A percentile compares a stretch with the other conserved stretches of the same genome.
Conservation (phyloP, 2,888 invertebrate species). For the Rambutsinella grinnellia region DNA sequence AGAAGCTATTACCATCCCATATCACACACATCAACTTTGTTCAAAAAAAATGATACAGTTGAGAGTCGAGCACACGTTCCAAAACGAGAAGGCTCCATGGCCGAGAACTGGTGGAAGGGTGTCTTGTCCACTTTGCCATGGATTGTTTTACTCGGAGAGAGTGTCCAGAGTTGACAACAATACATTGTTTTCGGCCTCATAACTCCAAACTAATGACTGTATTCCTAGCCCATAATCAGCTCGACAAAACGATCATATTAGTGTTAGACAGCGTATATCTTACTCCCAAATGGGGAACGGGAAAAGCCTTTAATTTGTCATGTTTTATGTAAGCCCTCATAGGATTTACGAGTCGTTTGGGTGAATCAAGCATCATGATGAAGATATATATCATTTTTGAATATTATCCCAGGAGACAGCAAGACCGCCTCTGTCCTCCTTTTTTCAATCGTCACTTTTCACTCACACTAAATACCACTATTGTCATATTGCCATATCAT, state of each 20-base stretch:
- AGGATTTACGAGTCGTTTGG: neutral
- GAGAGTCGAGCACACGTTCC: conserved; percentile 35
- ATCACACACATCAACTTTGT: neutral
- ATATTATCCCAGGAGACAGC: conserved; percentile 36
- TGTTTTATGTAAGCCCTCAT: conserved; percentile 15
- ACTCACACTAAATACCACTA: neutral
- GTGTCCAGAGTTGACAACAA: too few species aligned
- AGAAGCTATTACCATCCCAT: too few species aligned
- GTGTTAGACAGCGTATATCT: neutral
- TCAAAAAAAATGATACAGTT: too few species aligned
- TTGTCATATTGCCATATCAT: neutral
- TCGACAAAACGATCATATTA: neutral
- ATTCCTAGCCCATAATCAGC: neutral
- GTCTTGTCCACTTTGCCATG: too few species aligned
- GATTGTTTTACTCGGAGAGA: too few species aligned
- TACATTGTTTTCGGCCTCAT: conserved; percentile 50
- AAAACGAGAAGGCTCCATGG: conserved; percentile 27
- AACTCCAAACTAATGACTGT: neutral
- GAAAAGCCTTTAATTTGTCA: conserved; percentile 46
- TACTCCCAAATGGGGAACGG: conserved; percentile 5
- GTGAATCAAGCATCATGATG: conserved; percentile 37
- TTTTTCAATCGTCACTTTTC: neutral
- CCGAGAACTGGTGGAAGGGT: conserved; percentile 39
- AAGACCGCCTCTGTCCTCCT: neutral
- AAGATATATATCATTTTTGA: conserved; percentile 56